Evolutionary conservation across 2,888 invertebrate genomes (phyloP), one percentile per base, ranked within the genome.

Genomic region (Doris montereyensis): DNA sequence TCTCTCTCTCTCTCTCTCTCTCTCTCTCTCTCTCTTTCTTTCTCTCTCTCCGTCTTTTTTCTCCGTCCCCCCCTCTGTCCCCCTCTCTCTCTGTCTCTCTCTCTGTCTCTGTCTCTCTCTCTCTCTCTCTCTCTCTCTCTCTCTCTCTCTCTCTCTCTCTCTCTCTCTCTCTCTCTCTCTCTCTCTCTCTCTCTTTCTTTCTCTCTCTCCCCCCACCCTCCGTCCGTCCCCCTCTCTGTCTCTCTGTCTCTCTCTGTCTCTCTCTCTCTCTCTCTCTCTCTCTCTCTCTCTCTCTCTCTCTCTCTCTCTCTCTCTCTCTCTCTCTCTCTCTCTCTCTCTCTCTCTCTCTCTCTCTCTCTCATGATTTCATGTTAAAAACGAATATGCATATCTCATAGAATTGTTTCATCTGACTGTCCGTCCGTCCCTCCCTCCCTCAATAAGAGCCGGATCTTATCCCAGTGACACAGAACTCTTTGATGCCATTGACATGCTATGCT

Each of bases 11-110:
- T 76, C 26, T n/a, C 67, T 34, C 10, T 26, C 21, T 65, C 28
- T 60, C 8, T 75, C 24, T 28, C 5, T 24, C 32, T 28, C 17
- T 76, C 30, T 60, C 13, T 30, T 62, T 65, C 17, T 28, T 58
- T 21, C 26, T 65, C 21, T 32, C 13, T 60, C 21, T 21, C 13
- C n/a, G 17, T 30, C 32, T 41, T 67, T 28, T 76, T 35, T 76
- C 34, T 76, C 17, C 13, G n/a, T 10, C 35, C 35, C 67, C 8
- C 65, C 13, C 76, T 34, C 34, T 76, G 24, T 32, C 76, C 3
- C 67, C 26, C 67, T 76, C 67, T 67, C 67, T 35, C 1, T 76
- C 35, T 76, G n/a, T 65, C 35, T 3, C 68, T 68, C 24, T 68
- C 30, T 28, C 68, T 68, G 3, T 68, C 68, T 68, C 68, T 68